These are phyloP conservation scores for Ammodytes marinus DNA, from an alignment of 2,113 vertebrate species.

Conservation along the genomic window DNA sequence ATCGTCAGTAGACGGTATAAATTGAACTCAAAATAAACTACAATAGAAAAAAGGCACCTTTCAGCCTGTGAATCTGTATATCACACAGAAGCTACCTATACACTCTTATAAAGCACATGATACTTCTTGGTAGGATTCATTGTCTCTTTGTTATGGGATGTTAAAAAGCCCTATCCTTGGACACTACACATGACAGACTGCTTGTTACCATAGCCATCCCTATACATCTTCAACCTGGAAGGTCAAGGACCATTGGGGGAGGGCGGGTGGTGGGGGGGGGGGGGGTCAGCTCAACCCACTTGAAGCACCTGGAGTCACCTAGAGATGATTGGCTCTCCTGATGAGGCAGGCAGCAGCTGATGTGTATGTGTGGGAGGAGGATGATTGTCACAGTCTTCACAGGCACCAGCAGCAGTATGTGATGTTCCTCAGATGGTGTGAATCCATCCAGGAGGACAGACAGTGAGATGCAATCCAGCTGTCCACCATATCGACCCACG, in stretches of 20 bases:
- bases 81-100: background rate
- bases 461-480: conserved; percentile 69
- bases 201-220: conserved; percentile 19
- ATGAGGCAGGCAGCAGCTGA: conserved; percentile 34
- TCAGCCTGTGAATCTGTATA: too few species aligned
- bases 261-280: too few species aligned
- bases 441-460: conserved; percentile 55
- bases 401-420: conserved; percentile 43
- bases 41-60: too few species aligned
- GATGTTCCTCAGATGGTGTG: conserved; percentile 75
- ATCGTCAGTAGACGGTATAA: too few species aligned
- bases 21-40: background rate
- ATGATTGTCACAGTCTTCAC: conserved; percentile 53
- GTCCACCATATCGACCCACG: conserved; percentile 57
- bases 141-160: background rate
- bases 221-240: conserved; percentile 3
- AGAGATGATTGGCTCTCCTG: conserved; percentile 10
- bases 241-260: conserved; percentile 22
- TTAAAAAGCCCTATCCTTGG: background rate
- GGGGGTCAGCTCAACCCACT: conserved; percentile 17
- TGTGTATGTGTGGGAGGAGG: conserved; percentile 51
- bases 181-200: background rate
- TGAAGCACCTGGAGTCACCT: background rate
- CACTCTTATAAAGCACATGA: background rate
- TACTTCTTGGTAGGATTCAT: background rate